Conservation (phyloP, 2,888 invertebrate genomes). For the Ennomos erosarius region DNA sequence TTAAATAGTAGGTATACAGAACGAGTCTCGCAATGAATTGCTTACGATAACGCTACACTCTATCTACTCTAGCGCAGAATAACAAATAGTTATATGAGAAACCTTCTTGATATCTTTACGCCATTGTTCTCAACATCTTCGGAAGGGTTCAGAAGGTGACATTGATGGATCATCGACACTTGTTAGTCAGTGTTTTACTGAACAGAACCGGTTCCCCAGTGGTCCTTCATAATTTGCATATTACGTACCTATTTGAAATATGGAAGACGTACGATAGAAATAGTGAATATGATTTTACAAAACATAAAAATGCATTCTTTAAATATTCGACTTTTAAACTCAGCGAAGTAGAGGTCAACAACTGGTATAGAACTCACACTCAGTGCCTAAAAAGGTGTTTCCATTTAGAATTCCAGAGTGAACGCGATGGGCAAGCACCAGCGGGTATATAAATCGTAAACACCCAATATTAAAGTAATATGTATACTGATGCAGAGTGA, state of each 20-base stretch:
- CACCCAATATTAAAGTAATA: conserved; percentile 34
- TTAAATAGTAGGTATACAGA: conserved; percentile 8
- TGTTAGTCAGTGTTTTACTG: conserved; percentile 35
- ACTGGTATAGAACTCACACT: conserved; percentile 13
- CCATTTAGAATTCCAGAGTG: conserved; percentile 16
- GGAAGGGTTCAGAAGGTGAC: conserved; percentile 54
- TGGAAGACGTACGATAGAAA: conserved; percentile 42
- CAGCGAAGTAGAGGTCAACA: conserved; percentile 14
- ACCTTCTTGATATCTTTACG: conserved; percentile 10
- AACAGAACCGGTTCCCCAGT: conserved; percentile 48
- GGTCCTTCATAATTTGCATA: conserved; percentile 55
- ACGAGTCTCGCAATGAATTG: conserved; percentile 15
- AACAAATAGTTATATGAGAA: conserved; percentile 11
- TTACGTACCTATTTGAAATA: conserved; percentile 51
- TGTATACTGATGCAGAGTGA: neutral
- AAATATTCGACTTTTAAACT: conserved; percentile 6
- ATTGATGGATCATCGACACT: conserved; percentile 67
- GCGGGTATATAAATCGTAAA: conserved; percentile 33
- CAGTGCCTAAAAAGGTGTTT: conserved; percentile 16
- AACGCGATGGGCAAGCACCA: conserved; percentile 10
- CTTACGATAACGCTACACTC: conserved; percentile 1
- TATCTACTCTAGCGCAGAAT: neutral
- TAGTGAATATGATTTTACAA: conserved; percentile 47
- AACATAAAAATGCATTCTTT: neutral
- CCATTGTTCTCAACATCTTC: conserved; percentile 40